Base-by-base conservation (phyloP, 1,140 invertebrate species). In the Maconellicoccus hirsutus region DNA sequence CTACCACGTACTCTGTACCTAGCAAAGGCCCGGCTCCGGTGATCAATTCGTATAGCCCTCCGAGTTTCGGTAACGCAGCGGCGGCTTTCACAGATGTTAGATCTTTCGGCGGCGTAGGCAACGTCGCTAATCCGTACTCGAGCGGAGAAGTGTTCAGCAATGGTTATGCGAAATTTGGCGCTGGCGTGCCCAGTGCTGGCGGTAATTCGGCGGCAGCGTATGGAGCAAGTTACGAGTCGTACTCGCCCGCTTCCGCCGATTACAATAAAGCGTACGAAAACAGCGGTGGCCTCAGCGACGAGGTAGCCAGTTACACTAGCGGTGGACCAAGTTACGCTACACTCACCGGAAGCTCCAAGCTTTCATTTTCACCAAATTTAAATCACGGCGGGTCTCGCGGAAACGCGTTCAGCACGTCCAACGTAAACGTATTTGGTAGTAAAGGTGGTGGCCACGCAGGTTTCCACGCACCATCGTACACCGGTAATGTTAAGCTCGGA, bases 231-330 rank as follows among this genome's bases (percentile, higher is more conserved):
- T 52, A 52, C 42, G 42, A 52, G 16, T 52, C 42, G 42, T 52
- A 8, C n/a, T 52, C 61, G 19, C 22, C 61, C 10, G 61, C 61
- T 23, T 25, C 61, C 3, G 10, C 61, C 19, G 61, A 25, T 26
- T 66, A 66, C 22, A 59, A 59, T 16, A 66, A 66, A 66, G 61
- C 14, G 1, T 66, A 66, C 61, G 61, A 66, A 66, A 33, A n/a
- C n/a, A 38, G 42, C n/a, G 61, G 61, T 10, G 61, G 61, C 10
- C 14, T 19, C 22, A 66, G 61, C 61, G 61, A 66, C 61, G 61
- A 66, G 22, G 61, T 66, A 4, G 61, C 22, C 21, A 66, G 61
- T 26, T 66, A 66, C 61, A 6, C 61, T 8, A 66, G 61, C 22
- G 61, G 61, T 26, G 61, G 61, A 23, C 61, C 61, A 2, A 66